Conservation (phyloP, 1,140 invertebrate species). For the Hypothenemus hampei region DNA sequence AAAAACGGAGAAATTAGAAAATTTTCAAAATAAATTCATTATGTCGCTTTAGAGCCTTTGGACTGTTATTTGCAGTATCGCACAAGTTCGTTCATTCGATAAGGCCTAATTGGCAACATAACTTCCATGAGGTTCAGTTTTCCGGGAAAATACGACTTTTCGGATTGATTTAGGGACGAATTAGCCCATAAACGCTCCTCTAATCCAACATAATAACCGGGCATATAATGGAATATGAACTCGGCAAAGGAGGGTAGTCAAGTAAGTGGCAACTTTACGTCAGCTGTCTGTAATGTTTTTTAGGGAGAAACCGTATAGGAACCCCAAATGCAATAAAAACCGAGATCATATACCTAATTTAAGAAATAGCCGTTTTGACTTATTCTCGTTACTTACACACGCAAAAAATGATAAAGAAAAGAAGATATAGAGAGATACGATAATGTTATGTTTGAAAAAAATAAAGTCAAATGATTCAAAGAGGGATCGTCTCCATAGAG, state of each 20-base stretch:
- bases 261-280: slow-evolving; percentile 26
- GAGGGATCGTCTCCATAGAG: slow-evolving; percentile 1
- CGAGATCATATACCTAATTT: too few relatives aligned
- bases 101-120: slow-evolving; percentile 17
- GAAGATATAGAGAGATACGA: too few relatives aligned
- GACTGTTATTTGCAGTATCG: background rate
- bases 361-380: too few relatives aligned
- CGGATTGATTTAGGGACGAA: slow-evolving; percentile 25
- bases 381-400: too few relatives aligned
- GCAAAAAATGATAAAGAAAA: too few relatives aligned
- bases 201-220: slow-evolving; percentile 31
- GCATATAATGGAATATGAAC: slow-evolving; percentile 30
- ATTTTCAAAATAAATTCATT: too few relatives aligned
- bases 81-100: background rate
- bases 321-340: background rate
- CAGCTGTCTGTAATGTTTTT: slow-evolving; percentile 27
- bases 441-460: too few relatives aligned
- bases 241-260: slow-evolving; percentile 18
- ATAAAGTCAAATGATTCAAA: too few relatives aligned
- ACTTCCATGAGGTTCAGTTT: slow-evolving; percentile 16
- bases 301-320: slow-evolving; percentile 2
- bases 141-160: slow-evolving; percentile 5
- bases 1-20: too few relatives aligned
- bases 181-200: slow-evolving; percentile 26
- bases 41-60: too few relatives aligned